Evolutionary conservation across 2,113 vertebrate species (phyloP).

Genomic region (Ornithorhynchus anatinus): DNA sequence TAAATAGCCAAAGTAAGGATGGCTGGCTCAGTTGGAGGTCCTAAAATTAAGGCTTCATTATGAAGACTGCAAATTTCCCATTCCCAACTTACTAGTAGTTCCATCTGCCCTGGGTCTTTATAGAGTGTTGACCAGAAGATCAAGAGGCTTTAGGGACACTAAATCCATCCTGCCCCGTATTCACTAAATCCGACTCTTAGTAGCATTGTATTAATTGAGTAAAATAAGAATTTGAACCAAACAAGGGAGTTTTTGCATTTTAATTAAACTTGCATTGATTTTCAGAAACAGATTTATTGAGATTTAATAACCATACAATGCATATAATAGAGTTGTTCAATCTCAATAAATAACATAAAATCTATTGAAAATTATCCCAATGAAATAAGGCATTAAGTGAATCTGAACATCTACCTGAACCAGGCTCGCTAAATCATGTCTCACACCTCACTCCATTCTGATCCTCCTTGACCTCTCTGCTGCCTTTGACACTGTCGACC

Average conservation of each 20-base stretch:
- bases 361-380: constrained; percentile 37
- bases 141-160: constrained; percentile 16
- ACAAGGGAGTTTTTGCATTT: constrained; percentile 25
- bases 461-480: too few species aligned
- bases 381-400: constrained; percentile 24
- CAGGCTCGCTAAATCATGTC: constrained; percentile 2
- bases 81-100: too few species aligned
- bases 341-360: constrained; percentile 46
- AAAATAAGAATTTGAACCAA: constrained; percentile 47
- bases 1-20: too few species aligned
- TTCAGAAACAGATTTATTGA: constrained; percentile 48
- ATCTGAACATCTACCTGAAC: constrained; percentile 38
- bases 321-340: constrained; percentile 35
- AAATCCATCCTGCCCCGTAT: not conserved
- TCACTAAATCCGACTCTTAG: constrained; percentile 46
- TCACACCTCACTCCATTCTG: not conserved
- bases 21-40: too few species aligned
- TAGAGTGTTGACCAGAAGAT: too few species aligned
- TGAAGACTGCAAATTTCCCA: too few species aligned
- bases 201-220: constrained; percentile 43
- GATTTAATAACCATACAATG: constrained; percentile 21
- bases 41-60: too few species aligned
- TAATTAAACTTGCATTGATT: constrained; percentile 61
- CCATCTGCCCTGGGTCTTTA: too few species aligned
- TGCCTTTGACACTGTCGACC: too few species aligned